Conservation (phyloP, 2,797 vertebrate genomes). For the Podargus strigoides region DNA sequence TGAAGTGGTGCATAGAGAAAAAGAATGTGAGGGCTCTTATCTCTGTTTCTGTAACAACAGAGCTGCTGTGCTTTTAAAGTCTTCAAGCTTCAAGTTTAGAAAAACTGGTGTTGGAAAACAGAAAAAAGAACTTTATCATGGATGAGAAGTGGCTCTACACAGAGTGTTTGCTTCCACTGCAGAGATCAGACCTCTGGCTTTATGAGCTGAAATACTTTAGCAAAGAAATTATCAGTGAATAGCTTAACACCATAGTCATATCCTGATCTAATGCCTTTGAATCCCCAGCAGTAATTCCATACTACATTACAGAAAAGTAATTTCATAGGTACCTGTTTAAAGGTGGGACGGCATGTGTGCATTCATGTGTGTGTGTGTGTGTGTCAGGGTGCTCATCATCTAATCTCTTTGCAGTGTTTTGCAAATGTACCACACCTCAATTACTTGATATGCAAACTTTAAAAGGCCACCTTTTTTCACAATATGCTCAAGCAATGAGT, state of each 20-base stretch:
- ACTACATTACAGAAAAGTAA: background rate
- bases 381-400: background rate
- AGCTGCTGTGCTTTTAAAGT: background rate
- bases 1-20: background rate
- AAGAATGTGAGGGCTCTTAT: background rate
- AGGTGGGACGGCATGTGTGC: background rate
- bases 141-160: background rate
- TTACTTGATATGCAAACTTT: background rate
- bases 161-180: background rate
- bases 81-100: background rate
- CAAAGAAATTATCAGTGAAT: background rate
- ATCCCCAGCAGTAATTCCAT: background rate
- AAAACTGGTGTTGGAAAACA: background rate
- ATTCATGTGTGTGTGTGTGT: accelerated
- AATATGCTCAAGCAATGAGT: background rate
- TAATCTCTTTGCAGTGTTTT: background rate
- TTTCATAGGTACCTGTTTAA: background rate
- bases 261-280: background rate
- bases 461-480: background rate
- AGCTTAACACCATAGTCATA: background rate
- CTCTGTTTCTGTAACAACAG: background rate
- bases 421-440: background rate
- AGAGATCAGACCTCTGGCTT: background rate
- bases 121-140: background rate
- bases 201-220: background rate